A percentile compares a stretch with the other conserved stretches of the same genome.
Evolutionary conservation across 64 coral and sea anemone genomes (phyloP).

Genomic region (Cladopsammia gracilis): DNA sequence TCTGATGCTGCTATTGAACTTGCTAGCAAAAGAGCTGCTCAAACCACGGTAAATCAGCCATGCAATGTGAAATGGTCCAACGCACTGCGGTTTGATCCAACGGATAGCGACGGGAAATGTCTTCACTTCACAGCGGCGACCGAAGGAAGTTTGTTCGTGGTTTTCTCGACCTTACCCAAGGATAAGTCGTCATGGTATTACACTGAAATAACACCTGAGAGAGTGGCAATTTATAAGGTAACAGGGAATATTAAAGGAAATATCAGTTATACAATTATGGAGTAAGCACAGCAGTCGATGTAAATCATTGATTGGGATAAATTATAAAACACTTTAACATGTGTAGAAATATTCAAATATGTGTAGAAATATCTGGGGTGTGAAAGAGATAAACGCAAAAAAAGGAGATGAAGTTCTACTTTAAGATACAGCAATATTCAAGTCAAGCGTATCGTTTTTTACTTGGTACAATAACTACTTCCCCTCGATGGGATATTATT

Average conservation of each 20-base stretch:
- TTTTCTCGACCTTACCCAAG: slow-evolving; percentile 58
- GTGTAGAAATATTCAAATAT: too few species aligned
- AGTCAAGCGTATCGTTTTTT: too few species aligned
- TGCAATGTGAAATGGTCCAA: slow-evolving; percentile 74
- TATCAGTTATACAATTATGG: too few species aligned
- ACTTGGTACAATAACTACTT: too few species aligned
- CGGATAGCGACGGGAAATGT: slow-evolving; percentile 54
- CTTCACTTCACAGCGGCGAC: slow-evolving; percentile 67
- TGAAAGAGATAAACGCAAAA: too few species aligned
- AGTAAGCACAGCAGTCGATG: too few species aligned
- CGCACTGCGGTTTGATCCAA: slow-evolving; percentile 55
- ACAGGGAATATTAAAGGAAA: not conserved
- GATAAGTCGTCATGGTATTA: slow-evolving; percentile 54
- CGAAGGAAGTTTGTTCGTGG: slow-evolving; percentile 40
- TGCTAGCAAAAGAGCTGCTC: not conserved
- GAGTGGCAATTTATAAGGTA: slow-evolving; percentile 58
- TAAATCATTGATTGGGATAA: too few species aligned
- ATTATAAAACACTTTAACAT: too few species aligned
- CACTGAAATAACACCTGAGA: slow-evolving; percentile 21
- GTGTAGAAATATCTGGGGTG: too few species aligned
- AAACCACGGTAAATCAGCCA: not conserved
- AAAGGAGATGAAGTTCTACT: too few species aligned
- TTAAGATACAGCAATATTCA: too few species aligned
- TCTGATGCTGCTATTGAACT: not conserved
- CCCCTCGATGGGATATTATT: too few species aligned